These are phyloP conservation scores for Rhabdomys pumilio DNA, from an alignment of 2,797 vertebrate species.

Conservation along the genomic window DNA sequence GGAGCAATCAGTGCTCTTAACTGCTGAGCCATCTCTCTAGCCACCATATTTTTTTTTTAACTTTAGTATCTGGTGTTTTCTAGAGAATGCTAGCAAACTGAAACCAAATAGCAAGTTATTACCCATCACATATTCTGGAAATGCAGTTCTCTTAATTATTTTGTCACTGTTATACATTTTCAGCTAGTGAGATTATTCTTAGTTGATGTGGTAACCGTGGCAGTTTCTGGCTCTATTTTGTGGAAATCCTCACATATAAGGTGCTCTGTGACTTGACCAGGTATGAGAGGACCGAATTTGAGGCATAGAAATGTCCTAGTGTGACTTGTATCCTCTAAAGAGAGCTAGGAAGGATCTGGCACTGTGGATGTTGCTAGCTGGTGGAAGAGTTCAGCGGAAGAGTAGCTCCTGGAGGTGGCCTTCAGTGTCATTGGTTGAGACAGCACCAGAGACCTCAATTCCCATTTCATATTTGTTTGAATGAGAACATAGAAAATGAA, in stretches of 20 bases:
- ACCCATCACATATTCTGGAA: background rate
- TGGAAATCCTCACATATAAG: background rate
- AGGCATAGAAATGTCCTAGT: background rate
- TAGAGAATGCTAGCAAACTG: slow-evolving; percentile 40
- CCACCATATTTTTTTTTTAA: background rate
- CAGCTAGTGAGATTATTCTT: background rate
- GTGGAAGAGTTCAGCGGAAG: background rate
- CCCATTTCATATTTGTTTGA: background rate
- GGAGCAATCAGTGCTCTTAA: too few relatives aligned
- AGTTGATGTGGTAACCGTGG: background rate
- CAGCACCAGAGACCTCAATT: background rate
- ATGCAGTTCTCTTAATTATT: background rate
- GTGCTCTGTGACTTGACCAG: background rate
- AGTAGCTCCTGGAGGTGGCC: background rate
- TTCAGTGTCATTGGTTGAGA: background rate
- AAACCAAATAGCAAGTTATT: background rate
- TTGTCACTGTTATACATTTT: background rate
- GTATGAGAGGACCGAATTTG: background rate
- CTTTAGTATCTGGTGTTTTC: background rate
- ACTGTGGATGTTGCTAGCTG: background rate
- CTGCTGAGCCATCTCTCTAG: too few relatives aligned
- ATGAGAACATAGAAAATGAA: background rate
- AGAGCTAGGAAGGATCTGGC: background rate
- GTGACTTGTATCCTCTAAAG: slow-evolving; percentile 35
- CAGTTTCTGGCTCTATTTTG: background rate